Conservation (phyloP, 1,140 invertebrate species). For the Leguminivora glycinivorella region DNA sequence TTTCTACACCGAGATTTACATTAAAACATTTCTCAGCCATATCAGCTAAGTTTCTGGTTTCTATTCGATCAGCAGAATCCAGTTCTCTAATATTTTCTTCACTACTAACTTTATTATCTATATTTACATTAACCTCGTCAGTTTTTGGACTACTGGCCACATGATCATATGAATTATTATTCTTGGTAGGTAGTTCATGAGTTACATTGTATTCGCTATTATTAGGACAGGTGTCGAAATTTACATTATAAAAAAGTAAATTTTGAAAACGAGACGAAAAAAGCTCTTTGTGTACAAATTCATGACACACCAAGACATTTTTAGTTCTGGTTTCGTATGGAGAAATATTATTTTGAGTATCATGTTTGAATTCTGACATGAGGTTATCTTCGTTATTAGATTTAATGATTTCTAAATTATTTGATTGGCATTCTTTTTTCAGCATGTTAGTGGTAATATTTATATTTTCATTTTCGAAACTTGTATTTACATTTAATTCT, state of each 20-base stretch:
- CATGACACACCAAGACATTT: neutral
- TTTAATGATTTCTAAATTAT: neutral
- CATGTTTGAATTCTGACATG: neutral
- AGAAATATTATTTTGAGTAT: neutral
- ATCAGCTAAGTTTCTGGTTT: neutral
- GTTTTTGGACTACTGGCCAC: neutral
- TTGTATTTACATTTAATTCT: neutral
- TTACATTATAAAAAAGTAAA: slow-evolving; percentile 48
- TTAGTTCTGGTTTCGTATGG: neutral
- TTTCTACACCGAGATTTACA: neutral
- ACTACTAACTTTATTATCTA: neutral
- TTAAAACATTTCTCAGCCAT: neutral
- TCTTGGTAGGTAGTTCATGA: neutral
- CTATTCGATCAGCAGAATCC: neutral
- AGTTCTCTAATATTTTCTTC: neutral
- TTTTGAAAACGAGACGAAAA: slow-evolving; percentile 63
- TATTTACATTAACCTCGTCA: neutral
- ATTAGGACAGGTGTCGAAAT: neutral
- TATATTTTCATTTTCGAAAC: neutral
- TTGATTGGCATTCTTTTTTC: neutral
- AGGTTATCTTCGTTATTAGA: neutral
- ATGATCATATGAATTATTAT: neutral
- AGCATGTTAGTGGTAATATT: neutral
- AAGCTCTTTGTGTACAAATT: slow-evolving; percentile 48
- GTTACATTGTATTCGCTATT: neutral